phyloP scores from a whole-genome alignment of 1,140 invertebrate species.

The Mamestra configurata region DNA sequence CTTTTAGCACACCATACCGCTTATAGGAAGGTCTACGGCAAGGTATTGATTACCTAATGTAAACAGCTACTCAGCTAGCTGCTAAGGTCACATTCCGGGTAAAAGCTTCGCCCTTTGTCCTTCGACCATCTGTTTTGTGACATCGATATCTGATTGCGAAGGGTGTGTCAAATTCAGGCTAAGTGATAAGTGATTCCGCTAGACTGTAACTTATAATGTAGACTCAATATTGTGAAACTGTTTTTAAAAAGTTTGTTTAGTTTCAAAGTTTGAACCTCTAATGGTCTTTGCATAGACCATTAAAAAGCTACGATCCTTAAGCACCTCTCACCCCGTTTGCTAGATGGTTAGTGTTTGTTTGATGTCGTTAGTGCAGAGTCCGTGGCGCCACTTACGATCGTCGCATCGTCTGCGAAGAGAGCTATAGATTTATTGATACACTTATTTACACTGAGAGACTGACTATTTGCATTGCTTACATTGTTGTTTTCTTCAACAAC shows the following conservation, averaged over 20 bases:
- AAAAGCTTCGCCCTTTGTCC: constrained; percentile 18
- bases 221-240: not conserved
- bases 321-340: not conserved
- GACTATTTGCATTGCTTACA: no score
- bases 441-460: no score
- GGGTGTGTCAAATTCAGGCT: constrained; percentile 7
- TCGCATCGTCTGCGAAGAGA: not conserved
- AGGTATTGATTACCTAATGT: constrained; percentile 18
- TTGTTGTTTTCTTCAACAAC: no score
- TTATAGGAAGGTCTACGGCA: not conserved
- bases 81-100: constrained; percentile 8
- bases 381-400: not conserved
- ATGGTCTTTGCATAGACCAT: not conserved
- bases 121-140: constrained; percentile 1
- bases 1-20: not conserved
- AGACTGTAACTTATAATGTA: not conserved
- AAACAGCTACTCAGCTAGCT: not conserved
- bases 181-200: constrained; percentile 3
- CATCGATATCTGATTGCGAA: constrained; percentile 26
- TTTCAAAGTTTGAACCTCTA: not conserved
- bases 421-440: not conserved
- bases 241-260: not conserved
- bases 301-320: constrained; percentile 2
- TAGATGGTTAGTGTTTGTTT: not conserved
- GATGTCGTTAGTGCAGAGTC: constrained; percentile 4